These are phyloP conservation scores for Antheraea assamensis DNA, from an alignment of 2,888 invertebrate genomes.

Conservation along the genomic window DNA sequence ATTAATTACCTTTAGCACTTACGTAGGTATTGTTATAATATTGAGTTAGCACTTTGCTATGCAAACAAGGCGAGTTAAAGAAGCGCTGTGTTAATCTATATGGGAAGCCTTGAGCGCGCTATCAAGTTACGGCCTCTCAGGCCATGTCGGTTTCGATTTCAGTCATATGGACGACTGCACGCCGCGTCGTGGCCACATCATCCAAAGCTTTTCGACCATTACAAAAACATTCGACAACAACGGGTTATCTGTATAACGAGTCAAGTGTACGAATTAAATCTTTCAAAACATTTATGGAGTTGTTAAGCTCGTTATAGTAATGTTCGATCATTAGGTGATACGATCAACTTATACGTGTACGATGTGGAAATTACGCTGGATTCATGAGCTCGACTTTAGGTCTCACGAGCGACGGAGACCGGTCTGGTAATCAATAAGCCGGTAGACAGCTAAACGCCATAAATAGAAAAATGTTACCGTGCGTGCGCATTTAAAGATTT, in stretches of 20 bases:
- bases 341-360: slow-evolving; percentile 32
- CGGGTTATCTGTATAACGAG: background rate
- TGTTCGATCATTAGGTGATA: slow-evolving; percentile 49
- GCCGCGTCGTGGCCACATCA: background rate
- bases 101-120: slow-evolving; percentile 73
- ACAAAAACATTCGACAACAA: background rate
- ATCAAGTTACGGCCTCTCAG: slow-evolving; percentile 53
- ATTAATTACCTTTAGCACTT: background rate
- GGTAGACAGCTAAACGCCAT: slow-evolving; percentile 19
- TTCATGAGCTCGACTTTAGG: slow-evolving; percentile 1
- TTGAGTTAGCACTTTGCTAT: slow-evolving; percentile 8
- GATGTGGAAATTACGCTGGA: slow-evolving; percentile 53
- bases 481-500: slow-evolving; percentile 24
- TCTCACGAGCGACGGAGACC: background rate
- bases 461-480: slow-evolving; percentile 17
- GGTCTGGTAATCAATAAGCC: slow-evolving; percentile 4
- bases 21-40: slow-evolving; percentile 12
- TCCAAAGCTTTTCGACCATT: background rate
- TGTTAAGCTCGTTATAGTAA: slow-evolving; percentile 55
- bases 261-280: slow-evolving; percentile 40
- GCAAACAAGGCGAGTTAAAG: slow-evolving; percentile 10
- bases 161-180: slow-evolving; percentile 1
- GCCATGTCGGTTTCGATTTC: slow-evolving; percentile 29
- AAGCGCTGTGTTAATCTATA: slow-evolving; percentile 57
- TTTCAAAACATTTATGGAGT: slow-evolving; percentile 45